A percentile compares a stretch with the other conserved stretches of the same genome.
Evolutionary conservation across 2,888 invertebrate genomes (phyloP).

Genomic region (Perithous albicinctus): DNA sequence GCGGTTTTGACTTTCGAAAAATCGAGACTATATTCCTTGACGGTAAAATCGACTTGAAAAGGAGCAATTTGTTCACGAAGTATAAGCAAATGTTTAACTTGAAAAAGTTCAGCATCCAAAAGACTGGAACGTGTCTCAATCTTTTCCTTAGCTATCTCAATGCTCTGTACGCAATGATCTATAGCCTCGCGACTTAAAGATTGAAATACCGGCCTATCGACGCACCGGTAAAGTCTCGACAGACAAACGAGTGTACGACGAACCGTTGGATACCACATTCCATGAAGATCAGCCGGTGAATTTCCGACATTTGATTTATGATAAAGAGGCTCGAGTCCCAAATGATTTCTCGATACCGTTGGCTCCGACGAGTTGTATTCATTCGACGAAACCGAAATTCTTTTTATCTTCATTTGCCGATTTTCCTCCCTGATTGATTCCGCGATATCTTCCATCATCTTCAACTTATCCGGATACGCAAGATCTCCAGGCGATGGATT

Average conservation of each 20-base stretch:
- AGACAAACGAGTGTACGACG: slow-evolving; percentile 97
- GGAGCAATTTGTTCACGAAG: slow-evolving; percentile 99
- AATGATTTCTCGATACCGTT: slow-evolving; percentile 53
- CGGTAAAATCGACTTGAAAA: slow-evolving; percentile 97
- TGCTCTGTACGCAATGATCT: slow-evolving; percentile 95
- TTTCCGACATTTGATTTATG: slow-evolving; percentile 85
- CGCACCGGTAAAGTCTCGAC: slow-evolving; percentile 95
- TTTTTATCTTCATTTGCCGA: slow-evolving; percentile 79
- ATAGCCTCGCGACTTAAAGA: slow-evolving; percentile 98
- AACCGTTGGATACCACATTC: slow-evolving; percentile 99
- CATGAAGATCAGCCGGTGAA: slow-evolving; percentile 98
- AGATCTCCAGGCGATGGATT: slow-evolving; percentile 97
- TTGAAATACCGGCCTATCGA: slow-evolving; percentile 98
- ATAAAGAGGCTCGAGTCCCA: slow-evolving; percentile 78
- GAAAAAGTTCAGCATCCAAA: slow-evolving; percentile 98
- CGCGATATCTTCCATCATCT: slow-evolving; percentile 96
- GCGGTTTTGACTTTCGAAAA: slow-evolving; percentile 96
- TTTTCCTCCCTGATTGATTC: slow-evolving; percentile 82
- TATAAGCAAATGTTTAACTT: slow-evolving; percentile 98
- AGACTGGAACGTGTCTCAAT: slow-evolving; percentile 91
- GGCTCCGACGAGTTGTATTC: slow-evolving; percentile 70
- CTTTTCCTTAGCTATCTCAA: slow-evolving; percentile 92
- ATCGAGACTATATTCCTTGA: slow-evolving; percentile 97
- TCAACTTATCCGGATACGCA: slow-evolving; percentile 98
- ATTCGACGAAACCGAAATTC: slow-evolving; percentile 79